These are phyloP conservation scores for Anas georgica DNA, from an alignment of 2,797 vertebrate genomes.

Conservation along the genomic window DNA sequence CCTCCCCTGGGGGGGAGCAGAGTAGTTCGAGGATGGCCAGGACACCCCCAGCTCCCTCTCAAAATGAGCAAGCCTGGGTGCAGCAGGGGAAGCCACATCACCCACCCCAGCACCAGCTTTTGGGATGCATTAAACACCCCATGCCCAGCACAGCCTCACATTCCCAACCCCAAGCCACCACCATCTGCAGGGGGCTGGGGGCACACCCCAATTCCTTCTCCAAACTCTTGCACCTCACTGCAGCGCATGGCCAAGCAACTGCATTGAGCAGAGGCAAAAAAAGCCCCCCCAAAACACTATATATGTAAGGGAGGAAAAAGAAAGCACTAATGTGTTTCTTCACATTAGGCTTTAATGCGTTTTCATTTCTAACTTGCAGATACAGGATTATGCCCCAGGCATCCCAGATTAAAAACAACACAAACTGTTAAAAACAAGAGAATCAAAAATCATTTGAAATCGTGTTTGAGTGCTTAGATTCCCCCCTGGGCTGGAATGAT, in stretches of 20 bases:
- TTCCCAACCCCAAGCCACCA: neutral
- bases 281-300: neutral
- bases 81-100: neutral
- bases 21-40: fast-evolving
- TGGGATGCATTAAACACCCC: neutral
- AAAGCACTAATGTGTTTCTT: neutral
- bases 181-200: fast-evolving
- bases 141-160: neutral
- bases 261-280: fast-evolving
- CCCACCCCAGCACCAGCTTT: neutral
- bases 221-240: neutral
- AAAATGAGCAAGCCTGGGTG: neutral
- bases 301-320: neutral
- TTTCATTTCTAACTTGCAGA: conserved; percentile 25
- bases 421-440: conserved; percentile 50
- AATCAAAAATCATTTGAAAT: conserved; percentile 59
- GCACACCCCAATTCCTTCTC: neutral
- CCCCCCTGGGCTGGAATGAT: conserved; percentile 37
- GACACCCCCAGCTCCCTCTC: neutral
- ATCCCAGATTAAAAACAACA: conserved; percentile 37
- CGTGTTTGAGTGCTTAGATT: conserved; percentile 38
- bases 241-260: fast-evolving
- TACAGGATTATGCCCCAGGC: conserved; percentile 1
- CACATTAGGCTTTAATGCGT: conserved; percentile 41
- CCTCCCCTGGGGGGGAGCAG: conserved; percentile 79